A percentile compares a stretch with the other conserved stretches of the same genome.
phyloP scores from a whole-genome alignment of 2,888 invertebrate genomes.

The Drosophila kokeensis region DNA sequence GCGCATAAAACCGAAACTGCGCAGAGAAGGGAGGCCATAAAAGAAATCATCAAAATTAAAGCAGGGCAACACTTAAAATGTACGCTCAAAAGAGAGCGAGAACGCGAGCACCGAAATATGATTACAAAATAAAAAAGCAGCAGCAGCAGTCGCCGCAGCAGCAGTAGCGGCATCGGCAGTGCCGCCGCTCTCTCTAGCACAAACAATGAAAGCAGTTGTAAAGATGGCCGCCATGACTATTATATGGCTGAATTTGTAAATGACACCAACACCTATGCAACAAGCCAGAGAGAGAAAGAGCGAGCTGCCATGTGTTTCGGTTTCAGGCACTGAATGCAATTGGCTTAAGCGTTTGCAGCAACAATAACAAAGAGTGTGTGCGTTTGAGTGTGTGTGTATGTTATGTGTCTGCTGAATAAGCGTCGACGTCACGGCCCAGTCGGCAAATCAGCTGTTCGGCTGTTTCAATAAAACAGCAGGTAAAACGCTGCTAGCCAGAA shows the following conservation, averaged over 20 bases:
- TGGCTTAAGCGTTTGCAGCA: slow-evolving; percentile 70
- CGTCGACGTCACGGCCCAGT: slow-evolving; percentile 59
- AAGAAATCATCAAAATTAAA: slow-evolving; percentile 74
- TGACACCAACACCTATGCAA: slow-evolving; percentile 47
- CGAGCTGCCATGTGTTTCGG: slow-evolving; percentile 54
- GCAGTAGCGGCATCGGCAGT: slow-evolving; percentile 10
- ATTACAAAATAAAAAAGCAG: slow-evolving; percentile 71
- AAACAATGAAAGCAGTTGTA: slow-evolving; percentile 69
- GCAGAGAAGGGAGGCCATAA: slow-evolving; percentile 50
- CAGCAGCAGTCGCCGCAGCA: slow-evolving; percentile 14
- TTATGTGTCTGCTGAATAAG: slow-evolving; percentile 57
- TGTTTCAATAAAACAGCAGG: slow-evolving; percentile 62
- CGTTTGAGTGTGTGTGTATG: slow-evolving; percentile 1
- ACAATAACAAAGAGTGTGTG: slow-evolving; percentile 39
- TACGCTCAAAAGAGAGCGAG: slow-evolving; percentile 51
- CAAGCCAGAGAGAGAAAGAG: slow-evolving; percentile 29
- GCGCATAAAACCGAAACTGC: slow-evolving; percentile 51
- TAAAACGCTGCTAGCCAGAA: slow-evolving; percentile 44
- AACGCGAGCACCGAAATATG: slow-evolving; percentile 49
- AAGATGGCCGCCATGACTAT: slow-evolving; percentile 77
- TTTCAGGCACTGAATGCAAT: slow-evolving; percentile 73
- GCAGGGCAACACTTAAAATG: slow-evolving; percentile 67
- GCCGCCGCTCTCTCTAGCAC: slow-evolving; percentile 45
- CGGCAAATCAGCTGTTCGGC: slow-evolving; percentile 70
- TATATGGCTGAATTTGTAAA: slow-evolving; percentile 75